Conservation (phyloP, 2,888 invertebrate species). For the Platerodrilus igneus region DNA sequence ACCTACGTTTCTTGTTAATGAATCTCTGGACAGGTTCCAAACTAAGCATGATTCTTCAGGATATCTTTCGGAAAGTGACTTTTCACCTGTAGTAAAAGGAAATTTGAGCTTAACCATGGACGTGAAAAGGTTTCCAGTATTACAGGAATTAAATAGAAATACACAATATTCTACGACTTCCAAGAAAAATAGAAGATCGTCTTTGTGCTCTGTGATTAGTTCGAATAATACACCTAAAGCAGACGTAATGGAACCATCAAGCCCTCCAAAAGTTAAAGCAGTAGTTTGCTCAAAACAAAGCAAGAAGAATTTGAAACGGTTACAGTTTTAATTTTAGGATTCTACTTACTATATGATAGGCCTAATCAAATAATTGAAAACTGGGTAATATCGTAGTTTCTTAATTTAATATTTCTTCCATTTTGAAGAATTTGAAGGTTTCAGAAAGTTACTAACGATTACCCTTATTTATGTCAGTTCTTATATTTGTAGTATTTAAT, state of each 20-base stretch:
- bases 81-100: conserved; percentile 11
- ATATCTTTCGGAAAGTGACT: conserved; percentile 14
- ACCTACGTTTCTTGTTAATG: conserved; percentile 19
- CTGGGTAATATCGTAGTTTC: too few species aligned
- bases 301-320: conserved; percentile 40
- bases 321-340: conserved; percentile 27
- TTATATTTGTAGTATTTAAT: too few species aligned
- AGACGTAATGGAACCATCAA: conserved; percentile 33
- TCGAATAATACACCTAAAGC: conserved; percentile 15
- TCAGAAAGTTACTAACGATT: too few species aligned
- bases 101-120: conserved; percentile 1
- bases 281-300: conserved; percentile 40
- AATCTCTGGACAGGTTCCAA: conserved; percentile 5
- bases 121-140: neutral
- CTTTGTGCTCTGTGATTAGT: conserved; percentile 26
- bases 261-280: conserved; percentile 37
- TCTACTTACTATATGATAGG: too few species aligned
- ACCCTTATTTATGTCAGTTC: too few species aligned
- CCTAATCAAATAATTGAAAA: too few species aligned
- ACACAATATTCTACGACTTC: conserved; percentile 3
- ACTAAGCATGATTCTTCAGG: conserved; percentile 17
- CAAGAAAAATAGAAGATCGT: conserved; percentile 15
- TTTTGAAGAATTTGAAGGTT: too few species aligned
- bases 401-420: too few species aligned
- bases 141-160: conserved; percentile 8